Evolutionary conservation across 2,888 invertebrate species (phyloP).

Genomic region (Brachyptera putata): DNA sequence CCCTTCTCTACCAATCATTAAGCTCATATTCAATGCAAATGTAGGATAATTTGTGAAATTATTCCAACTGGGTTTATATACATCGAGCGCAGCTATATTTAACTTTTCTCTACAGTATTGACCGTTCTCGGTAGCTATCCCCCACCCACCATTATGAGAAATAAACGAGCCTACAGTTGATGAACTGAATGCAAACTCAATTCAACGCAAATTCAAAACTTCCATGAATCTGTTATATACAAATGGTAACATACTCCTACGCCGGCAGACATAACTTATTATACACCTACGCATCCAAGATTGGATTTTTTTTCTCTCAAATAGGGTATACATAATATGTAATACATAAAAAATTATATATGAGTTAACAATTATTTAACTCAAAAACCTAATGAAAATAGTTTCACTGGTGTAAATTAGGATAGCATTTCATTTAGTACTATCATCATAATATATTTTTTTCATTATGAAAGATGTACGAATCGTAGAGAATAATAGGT

Average conservation of each 20-base stretch:
- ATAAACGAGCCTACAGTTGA: background rate
- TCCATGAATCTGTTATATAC: background rate
- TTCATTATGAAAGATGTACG: too few relatives aligned
- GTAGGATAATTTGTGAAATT: conserved; percentile 45
- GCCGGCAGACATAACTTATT: too few relatives aligned
- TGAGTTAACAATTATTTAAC: background rate
- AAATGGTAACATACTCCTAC: background rate
- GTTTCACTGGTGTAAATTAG: too few relatives aligned
- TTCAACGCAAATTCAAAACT: background rate
- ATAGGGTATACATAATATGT: too few relatives aligned
- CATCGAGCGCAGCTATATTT: conserved; percentile 12
- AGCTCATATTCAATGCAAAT: conserved; percentile 45
- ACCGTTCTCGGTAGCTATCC: background rate
- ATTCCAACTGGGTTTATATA: conserved; percentile 38
- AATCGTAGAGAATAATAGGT: too few relatives aligned
- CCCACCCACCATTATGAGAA: background rate
- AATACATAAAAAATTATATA: background rate
- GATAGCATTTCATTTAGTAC: too few relatives aligned
- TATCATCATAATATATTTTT: too few relatives aligned
- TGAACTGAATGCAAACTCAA: background rate
- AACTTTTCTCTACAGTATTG: conserved; percentile 15
- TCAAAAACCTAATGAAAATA: too few relatives aligned
- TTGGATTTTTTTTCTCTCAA: too few relatives aligned
- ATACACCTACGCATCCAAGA: too few relatives aligned
- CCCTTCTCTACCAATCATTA: conserved; percentile 27